A percentile compares a stretch with the other conserved stretches of the same genome.
Evolutionary conservation across 2,113 vertebrate species (phyloP).

Genomic region (Spea bombifrons): DNA sequence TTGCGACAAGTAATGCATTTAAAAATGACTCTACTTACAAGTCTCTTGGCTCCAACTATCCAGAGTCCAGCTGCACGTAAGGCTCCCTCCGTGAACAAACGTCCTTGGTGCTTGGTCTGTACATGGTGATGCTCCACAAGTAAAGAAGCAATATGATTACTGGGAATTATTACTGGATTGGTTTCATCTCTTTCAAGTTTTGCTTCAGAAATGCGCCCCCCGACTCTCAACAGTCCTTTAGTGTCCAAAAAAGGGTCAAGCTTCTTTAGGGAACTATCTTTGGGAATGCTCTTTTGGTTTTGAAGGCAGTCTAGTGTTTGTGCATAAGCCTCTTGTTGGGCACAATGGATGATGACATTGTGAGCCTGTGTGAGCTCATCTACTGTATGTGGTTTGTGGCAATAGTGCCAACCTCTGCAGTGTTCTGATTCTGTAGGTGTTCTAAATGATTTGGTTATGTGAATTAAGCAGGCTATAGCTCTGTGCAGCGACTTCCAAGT

Average conservation of each 20-base stretch:
- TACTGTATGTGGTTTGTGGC: neutral
- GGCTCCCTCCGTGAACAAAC: slow-evolving; percentile 14
- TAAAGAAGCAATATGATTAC: no score
- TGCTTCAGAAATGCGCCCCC: no score
- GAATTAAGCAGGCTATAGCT: neutral
- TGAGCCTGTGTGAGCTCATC: slow-evolving; percentile 9
- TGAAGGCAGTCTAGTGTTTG: neutral
- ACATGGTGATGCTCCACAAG: neutral
- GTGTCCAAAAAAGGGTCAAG: neutral
- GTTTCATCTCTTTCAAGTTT: no score
- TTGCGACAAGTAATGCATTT: neutral
- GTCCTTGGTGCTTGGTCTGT: neutral
- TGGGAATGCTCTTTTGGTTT: neutral
- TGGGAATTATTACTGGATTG: no score
- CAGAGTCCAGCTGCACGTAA: neutral
- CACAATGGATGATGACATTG: neutral
- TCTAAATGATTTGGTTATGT: neutral
- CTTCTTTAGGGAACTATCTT: neutral
- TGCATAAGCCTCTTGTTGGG: neutral
- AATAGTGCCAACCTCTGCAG: slow-evolving; percentile 4
- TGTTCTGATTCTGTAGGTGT: no score
- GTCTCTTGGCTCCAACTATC: slow-evolving; percentile 13
- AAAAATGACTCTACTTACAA: neutral
- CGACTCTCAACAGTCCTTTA: no score
- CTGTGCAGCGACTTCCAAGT: neutral